Evolutionary conservation across 1,140 invertebrate species (phyloP), one percentile per base, ranked within the genome.

Genomic region (Trichomalopsis sarcophagae): DNA sequence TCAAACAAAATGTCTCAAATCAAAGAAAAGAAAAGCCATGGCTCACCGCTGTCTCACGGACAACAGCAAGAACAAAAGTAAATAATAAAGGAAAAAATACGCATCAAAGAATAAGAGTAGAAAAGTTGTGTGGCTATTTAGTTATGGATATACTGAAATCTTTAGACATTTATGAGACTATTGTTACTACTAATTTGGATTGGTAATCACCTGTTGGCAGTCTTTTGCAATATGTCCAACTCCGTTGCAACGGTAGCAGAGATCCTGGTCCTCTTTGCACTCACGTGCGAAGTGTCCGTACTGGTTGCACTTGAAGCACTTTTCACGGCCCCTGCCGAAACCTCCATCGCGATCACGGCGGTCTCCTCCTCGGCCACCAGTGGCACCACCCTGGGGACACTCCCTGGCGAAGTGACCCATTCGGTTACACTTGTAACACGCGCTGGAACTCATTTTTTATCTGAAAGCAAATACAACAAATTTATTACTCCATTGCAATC

Each of bases 301-400:
- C 92, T 97, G 95, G 94, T 98, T 98, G 94, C 98, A 99, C 94
- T 98, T 98, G 95, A 97, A 98, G 94, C 98, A 99, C 94, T 97
- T 97, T 88, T 97, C 96, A 87, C 96, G 95, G 66, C 94, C 94
- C 87, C 96, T 93, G 83, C 93, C 94, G 71, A 95, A 94, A 86
- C 95, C 95, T 78, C 94, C 93, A 55, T 94, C 93, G 81, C 93
- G 92, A 75, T 92, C 93, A 84, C 92, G 93, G 89, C 91, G 94
- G 83, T 92, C 93, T 82, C 94, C 74, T 90, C 27, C 91, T 86
- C 87, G 50, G 2, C 86, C 85, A 55, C 93, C 94, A 55, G 92
- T 94, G 77, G 94, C 94, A 84, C 95, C 95, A 77, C 94, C 95
- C 90, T 95, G 94, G 89, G 95, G 96, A 92, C 97, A 98, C 92